A percentile compares a stretch with the other conserved stretches of the same genome.
Conservation (phyloP, 2,888 invertebrate genomes). For the Cepaea hortensis region DNA sequence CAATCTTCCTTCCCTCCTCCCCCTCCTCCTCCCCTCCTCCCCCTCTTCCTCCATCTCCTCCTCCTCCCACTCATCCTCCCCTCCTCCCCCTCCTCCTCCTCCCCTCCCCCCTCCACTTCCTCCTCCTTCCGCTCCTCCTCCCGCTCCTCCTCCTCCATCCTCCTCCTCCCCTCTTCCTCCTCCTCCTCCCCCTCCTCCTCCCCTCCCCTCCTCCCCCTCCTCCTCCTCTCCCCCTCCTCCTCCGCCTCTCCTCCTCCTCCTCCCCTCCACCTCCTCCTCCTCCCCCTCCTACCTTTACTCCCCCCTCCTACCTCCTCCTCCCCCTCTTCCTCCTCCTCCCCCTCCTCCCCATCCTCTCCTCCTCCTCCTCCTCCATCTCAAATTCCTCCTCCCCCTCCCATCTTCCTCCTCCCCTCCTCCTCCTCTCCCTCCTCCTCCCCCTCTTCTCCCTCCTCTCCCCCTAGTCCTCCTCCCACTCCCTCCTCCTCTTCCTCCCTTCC, state of each 20-base stretch:
- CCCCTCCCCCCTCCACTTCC: not conserved
- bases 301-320: not conserved
- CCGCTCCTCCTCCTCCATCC: not conserved
- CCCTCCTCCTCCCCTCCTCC: not conserved
- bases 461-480: no score
- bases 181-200: not conserved
- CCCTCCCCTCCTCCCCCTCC: not conserved
- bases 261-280: not conserved
- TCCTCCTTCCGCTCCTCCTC: not conserved
- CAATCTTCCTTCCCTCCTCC: not conserved
- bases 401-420: not conserved
- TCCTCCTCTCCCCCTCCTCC: not conserved
- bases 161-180: not conserved
- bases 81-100: not conserved
- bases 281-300: not conserved
- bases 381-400: not conserved
- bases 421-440: no score
- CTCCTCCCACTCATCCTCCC: not conserved
- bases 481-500: no score
- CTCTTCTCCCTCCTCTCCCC: not conserved
- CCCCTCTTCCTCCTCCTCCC: not conserved
- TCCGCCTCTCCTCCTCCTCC: not conserved
- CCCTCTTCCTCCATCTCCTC: conserved; percentile 5
- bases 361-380: not conserved
- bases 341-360: no score